phyloP scores from a whole-genome alignment of 2,113 vertebrate species.

The Ardeotis arabs region DNA sequence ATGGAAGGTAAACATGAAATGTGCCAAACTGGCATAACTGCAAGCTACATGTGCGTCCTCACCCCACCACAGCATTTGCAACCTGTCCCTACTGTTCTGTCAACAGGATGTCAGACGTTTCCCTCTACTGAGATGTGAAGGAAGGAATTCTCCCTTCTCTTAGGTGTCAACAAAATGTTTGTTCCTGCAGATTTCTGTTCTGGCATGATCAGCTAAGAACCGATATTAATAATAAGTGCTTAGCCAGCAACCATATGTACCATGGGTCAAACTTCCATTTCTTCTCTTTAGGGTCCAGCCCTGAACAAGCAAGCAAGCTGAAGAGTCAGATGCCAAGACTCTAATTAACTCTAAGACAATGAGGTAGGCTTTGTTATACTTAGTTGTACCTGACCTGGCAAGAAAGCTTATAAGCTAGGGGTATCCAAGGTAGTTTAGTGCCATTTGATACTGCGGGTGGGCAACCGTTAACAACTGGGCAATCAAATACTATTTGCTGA shows the following conservation, averaged over 20 bases:
- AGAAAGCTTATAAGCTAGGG: not conserved
- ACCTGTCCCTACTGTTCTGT: not conserved
- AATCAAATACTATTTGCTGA: not conserved
- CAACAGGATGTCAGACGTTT: not conserved
- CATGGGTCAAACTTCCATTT: not conserved
- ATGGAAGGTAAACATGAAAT: not conserved
- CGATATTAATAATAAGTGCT: not conserved
- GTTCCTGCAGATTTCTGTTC: not conserved
- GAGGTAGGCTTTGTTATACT: not conserved
- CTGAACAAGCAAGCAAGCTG: not conserved
- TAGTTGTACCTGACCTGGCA: not conserved
- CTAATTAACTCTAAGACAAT: not conserved
- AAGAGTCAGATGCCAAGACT: not conserved
- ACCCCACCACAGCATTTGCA: not conserved
- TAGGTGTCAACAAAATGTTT: not conserved
- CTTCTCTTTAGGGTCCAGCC: not conserved
- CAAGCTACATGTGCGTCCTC: not conserved
- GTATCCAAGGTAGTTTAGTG: not conserved
- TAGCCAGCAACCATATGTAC: not conserved
- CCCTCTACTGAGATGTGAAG: not conserved
- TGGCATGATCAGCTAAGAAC: not conserved
- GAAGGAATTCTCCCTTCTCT: not conserved
- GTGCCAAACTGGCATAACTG: not conserved
- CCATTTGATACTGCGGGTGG: not conserved
- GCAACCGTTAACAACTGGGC: not conserved